Conservation (phyloP, 2,113 vertebrate genomes). For the Corydoras sp. region DNA sequence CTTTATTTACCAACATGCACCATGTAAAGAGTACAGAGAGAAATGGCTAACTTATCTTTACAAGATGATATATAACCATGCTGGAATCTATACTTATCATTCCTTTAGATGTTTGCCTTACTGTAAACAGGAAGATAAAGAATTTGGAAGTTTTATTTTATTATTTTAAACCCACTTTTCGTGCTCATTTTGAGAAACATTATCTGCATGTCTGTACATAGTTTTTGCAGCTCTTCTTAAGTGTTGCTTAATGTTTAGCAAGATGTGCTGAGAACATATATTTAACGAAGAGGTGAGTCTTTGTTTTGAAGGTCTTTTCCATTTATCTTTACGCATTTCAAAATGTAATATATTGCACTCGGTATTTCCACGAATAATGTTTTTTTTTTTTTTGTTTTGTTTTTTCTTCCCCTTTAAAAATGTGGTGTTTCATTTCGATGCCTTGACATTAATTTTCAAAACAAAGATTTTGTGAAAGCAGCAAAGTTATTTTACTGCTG, state of each 20-base stretch:
- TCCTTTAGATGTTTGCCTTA: conserved; percentile 91
- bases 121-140: conserved; percentile 62
- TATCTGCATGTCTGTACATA: conserved; percentile 50
- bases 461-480: conserved; percentile 33
- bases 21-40: conserved; percentile 37
- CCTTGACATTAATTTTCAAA: conserved; percentile 41
- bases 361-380: conserved; percentile 6
- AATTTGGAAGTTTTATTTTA: conserved; percentile 73
- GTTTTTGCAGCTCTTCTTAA: conserved; percentile 30
- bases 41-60: conserved; percentile 69
- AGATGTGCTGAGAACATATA: conserved; percentile 17
- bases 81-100: conserved; percentile 75
- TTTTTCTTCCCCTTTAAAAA: not conserved
- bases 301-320: conserved; percentile 22
- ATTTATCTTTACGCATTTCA: conserved; percentile 21
- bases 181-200: conserved; percentile 32
- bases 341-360: conserved; percentile 28
- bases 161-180: not conserved
- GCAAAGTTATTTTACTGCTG: conserved; percentile 41
- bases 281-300: conserved; percentile 20
- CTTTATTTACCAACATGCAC: conserved; percentile 12
- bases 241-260: conserved; percentile 25
- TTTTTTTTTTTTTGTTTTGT: not conserved
- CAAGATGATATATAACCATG: conserved; percentile 70
- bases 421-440: conserved; percentile 19